Evolutionary conservation across 2,888 invertebrate species (phyloP).

Genomic region (Rhorus exstirpatorius): DNA sequence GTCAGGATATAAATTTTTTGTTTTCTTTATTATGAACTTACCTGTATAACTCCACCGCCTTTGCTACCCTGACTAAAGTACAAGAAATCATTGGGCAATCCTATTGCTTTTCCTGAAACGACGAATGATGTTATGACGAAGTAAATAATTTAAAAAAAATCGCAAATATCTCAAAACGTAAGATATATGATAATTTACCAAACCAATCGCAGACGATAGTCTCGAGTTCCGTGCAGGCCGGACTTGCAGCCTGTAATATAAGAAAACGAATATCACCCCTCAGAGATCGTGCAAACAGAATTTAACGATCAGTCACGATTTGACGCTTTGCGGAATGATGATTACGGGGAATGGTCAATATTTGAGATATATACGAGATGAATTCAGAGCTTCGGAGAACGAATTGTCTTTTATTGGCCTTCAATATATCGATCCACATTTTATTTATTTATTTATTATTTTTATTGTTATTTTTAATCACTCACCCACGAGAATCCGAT

Average conservation of each 20-base stretch:
- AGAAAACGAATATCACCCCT: slow-evolving; percentile 43
- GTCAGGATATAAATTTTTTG: not conserved
- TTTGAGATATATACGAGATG: slow-evolving; percentile 20
- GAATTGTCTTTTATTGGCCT: not conserved
- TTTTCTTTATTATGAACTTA: slow-evolving; percentile 82
- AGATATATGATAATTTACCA: slow-evolving; percentile 87
- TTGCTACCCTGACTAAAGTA: slow-evolving; percentile 94
- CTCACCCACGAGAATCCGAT: slow-evolving; percentile 99
- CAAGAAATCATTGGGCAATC: slow-evolving; percentile 95
- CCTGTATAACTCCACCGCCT: slow-evolving; percentile 98
- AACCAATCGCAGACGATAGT: slow-evolving; percentile 98
- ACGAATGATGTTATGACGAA: slow-evolving; percentile 24
- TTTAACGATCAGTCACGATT: slow-evolving; percentile 66
- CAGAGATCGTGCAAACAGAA: slow-evolving; percentile 68
- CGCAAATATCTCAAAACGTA: not conserved
- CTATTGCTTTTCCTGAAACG: slow-evolving; percentile 93
- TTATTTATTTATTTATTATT: too few species aligned
- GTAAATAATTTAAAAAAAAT: not conserved
- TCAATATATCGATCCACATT: slow-evolving; percentile 33
- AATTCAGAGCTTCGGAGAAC: slow-evolving; percentile 2
- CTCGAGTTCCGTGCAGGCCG: slow-evolving; percentile 98
- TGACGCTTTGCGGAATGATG: slow-evolving; percentile 3
- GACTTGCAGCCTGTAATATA: slow-evolving; percentile 94
- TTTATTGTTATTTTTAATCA: slow-evolving; percentile 22
- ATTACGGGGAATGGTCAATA: slow-evolving; percentile 19